Conservation (phyloP, 2,113 vertebrate species). For the Strix uralensis region DNA sequence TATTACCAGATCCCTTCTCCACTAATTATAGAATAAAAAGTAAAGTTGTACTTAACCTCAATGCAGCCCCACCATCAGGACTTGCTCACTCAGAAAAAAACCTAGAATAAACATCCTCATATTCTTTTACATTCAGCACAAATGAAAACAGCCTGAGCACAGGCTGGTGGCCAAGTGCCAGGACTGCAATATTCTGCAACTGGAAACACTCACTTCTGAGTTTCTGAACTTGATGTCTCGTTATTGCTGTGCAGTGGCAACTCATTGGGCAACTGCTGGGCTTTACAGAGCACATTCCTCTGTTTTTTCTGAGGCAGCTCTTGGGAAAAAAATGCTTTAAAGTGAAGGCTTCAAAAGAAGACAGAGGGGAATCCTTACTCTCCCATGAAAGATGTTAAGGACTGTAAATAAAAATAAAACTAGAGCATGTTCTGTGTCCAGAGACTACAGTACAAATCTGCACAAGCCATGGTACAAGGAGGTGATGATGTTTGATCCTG, state of each 20-base stretch:
- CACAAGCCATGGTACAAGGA: accelerated
- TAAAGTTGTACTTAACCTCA: background rate
- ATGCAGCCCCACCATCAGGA: background rate
- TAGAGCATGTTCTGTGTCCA: background rate
- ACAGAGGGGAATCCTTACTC: background rate
- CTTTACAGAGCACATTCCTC: background rate
- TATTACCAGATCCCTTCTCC: background rate
- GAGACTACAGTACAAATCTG: background rate
- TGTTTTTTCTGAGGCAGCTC: background rate
- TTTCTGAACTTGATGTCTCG: background rate
- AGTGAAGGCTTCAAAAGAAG: background rate
- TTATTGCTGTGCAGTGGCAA: background rate
- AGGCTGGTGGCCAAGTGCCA: background rate
- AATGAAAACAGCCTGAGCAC: background rate
- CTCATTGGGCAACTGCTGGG: background rate
- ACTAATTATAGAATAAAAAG: background rate
- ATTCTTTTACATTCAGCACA: background rate
- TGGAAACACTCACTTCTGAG: background rate
- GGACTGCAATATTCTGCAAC: background rate
- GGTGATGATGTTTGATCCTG: accelerated
- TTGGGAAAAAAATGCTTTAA: background rate
- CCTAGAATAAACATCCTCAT: background rate
- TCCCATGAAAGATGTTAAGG: background rate
- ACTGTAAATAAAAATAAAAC: background rate
- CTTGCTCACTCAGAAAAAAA: background rate